A percentile compares a stretch with the other conserved stretches of the same genome.
These are phyloP conservation scores for Aulostomus chinensis DNA, from an alignment of 2,797 vertebrate genomes.

Conservation along the genomic window DNA sequence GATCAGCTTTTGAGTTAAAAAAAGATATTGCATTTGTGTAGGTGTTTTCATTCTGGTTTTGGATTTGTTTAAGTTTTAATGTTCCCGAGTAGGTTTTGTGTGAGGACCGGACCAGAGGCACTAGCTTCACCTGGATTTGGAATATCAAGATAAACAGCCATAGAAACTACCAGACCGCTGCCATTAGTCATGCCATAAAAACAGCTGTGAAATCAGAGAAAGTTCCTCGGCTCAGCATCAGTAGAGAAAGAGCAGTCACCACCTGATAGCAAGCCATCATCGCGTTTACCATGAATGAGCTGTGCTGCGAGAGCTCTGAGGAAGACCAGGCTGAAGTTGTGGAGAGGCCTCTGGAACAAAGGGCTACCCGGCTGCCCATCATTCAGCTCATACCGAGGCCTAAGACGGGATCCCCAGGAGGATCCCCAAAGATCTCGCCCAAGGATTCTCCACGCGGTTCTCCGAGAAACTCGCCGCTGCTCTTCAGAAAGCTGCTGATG, in stretches of 20 bases:
- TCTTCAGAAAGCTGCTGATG: slow-evolving; percentile 88
- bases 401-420: slow-evolving; percentile 49
- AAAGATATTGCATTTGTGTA: too few species aligned
- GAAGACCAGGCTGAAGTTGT: slow-evolving; percentile 60
- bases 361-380: slow-evolving; percentile 40
- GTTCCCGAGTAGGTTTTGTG: too few species aligned
- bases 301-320: slow-evolving; percentile 64
- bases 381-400: slow-evolving; percentile 72
- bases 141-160: slow-evolving; percentile 4
- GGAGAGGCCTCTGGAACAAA: slow-evolving; percentile 32
- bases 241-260: not conserved
- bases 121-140: slow-evolving; percentile 13
- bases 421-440: slow-evolving; percentile 77
- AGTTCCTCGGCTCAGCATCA: slow-evolving; percentile 2
- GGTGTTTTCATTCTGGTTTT: too few species aligned
- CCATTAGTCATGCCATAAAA: not conserved
- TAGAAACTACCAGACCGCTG: not conserved
- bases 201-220: slow-evolving; percentile 12
- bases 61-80: too few species aligned
- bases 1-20: too few species aligned
- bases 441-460: slow-evolving; percentile 80
- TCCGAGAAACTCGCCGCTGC: slow-evolving; percentile 83
- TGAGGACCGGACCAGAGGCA: slow-evolving; percentile 1
- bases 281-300: slow-evolving; percentile 33
- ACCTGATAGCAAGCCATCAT: not conserved